Conservation (phyloP, 2,113 vertebrate genomes). For the Podiceps cristatus region DNA sequence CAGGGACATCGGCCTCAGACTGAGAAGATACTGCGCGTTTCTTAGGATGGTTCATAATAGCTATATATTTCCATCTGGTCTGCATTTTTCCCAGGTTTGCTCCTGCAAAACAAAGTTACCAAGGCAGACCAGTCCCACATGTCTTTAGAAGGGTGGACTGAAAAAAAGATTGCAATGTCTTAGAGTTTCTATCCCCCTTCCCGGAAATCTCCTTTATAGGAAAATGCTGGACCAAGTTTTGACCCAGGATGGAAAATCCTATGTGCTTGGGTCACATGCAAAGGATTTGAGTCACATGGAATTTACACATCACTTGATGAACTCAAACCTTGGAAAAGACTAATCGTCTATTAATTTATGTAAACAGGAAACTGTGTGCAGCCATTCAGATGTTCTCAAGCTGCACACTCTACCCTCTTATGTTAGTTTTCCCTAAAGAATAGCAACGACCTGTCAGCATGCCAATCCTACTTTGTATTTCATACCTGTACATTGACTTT, state of each 20-base stretch:
- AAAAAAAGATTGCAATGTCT: background rate
- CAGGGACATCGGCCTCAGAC: background rate
- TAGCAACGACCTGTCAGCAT: background rate
- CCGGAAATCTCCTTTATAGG: background rate
- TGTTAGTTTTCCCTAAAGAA: background rate
- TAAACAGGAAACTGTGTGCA: constrained; percentile 45
- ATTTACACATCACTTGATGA: constrained; percentile 24
- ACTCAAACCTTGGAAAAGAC: constrained; percentile 27
- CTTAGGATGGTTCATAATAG: background rate
- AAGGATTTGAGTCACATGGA: constrained; percentile 48
- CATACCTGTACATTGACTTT: background rate
- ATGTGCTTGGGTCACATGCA: background rate
- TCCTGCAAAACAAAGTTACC: background rate
- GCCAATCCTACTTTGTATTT: constrained; percentile 2
- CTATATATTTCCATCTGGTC: background rate
- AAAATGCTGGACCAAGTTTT: background rate
- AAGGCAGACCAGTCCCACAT: background rate
- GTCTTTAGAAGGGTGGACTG: background rate
- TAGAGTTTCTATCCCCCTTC: background rate
- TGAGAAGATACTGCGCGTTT: background rate
- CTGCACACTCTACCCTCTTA: background rate
- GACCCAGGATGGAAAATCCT: background rate
- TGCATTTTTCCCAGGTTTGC: constrained; percentile 1
- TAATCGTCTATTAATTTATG: constrained; percentile 41
- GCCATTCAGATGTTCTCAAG: constrained; percentile 12